These are phyloP conservation scores for Anolis sagrei DNA, from an alignment of 2,113 vertebrate genomes.

Conservation along the genomic window DNA sequence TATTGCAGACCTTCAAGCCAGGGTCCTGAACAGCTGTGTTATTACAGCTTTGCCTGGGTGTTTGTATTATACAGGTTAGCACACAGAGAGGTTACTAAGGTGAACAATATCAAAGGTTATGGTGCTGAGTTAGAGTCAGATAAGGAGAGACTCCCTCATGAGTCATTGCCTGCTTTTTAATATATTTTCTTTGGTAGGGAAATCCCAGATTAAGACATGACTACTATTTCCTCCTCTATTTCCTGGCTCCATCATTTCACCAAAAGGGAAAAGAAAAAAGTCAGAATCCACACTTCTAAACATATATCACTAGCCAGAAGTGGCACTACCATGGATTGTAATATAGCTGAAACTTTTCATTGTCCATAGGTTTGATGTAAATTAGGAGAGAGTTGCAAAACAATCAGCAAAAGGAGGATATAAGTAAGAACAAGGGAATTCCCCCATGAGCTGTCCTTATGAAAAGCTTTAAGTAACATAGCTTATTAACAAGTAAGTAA, in stretches of 20 bases:
- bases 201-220: constrained; percentile 48
- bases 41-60: not conserved
- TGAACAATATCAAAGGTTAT: constrained; percentile 24
- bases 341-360: constrained; percentile 22
- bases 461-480: constrained; percentile 48
- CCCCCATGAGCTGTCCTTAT: constrained; percentile 37
- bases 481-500: constrained; percentile 31
- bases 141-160: not conserved
- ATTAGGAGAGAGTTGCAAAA: constrained; percentile 56
- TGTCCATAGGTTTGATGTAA: constrained; percentile 46
- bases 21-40: not conserved
- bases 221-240: constrained; percentile 46
- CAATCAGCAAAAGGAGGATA: constrained; percentile 44
- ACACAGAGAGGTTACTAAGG: constrained; percentile 7
- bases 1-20: not conserved
- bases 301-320: not conserved
- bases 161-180: constrained; percentile 33
- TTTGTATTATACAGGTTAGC: constrained; percentile 27
- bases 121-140: constrained; percentile 33
- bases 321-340: constrained; percentile 46
- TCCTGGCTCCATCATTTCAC: constrained; percentile 11
- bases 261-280: not conserved
- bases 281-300: not conserved
- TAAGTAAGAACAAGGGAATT: constrained; percentile 60
- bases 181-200: constrained; percentile 43